Percentiles rank a stretch among this genome's conserved stretches.
Evolutionary conservation across 2,113 vertebrate genomes (phyloP).

Genomic region (Hyaena hyaena): DNA sequence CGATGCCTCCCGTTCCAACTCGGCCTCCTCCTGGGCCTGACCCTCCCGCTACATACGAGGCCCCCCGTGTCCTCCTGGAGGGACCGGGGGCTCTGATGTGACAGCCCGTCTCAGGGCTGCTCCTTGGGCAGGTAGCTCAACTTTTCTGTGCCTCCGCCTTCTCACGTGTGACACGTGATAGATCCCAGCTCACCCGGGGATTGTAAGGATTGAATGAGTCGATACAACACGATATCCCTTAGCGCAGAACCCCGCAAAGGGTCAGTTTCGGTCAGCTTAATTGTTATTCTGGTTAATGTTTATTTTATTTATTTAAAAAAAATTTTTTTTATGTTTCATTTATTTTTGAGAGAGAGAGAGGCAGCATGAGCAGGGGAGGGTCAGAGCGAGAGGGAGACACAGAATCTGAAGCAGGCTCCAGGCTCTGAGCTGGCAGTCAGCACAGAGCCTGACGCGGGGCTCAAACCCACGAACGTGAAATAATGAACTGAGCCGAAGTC

Average conservation of each 20-base stretch:
- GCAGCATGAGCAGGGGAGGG: too few relatives aligned
- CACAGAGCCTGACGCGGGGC: too few relatives aligned
- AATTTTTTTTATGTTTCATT: too few relatives aligned
- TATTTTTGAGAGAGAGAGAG: too few relatives aligned
- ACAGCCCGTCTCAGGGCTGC: background rate
- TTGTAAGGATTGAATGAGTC: background rate
- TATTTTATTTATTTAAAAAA: too few relatives aligned
- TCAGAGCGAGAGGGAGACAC: too few relatives aligned
- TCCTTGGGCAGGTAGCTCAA: background rate
- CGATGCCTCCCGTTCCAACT: background rate
- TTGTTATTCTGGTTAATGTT: background rate
- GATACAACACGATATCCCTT: background rate
- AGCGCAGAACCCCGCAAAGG: background rate
- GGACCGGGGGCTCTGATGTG: background rate
- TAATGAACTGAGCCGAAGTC: too few relatives aligned
- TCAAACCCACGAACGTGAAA: too few relatives aligned
- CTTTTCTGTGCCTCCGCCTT: background rate
- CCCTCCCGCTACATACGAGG: background rate
- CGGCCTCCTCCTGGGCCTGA: background rate
- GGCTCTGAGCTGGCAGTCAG: too few relatives aligned
- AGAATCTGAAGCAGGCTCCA: too few relatives aligned
- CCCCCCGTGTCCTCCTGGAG: rapidly evolving
- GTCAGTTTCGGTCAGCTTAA: background rate
- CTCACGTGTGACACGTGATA: background rate
- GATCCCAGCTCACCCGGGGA: background rate